Conservation (phyloP, 1,140 invertebrate species). For the Wasmannia auropunctata region DNA sequence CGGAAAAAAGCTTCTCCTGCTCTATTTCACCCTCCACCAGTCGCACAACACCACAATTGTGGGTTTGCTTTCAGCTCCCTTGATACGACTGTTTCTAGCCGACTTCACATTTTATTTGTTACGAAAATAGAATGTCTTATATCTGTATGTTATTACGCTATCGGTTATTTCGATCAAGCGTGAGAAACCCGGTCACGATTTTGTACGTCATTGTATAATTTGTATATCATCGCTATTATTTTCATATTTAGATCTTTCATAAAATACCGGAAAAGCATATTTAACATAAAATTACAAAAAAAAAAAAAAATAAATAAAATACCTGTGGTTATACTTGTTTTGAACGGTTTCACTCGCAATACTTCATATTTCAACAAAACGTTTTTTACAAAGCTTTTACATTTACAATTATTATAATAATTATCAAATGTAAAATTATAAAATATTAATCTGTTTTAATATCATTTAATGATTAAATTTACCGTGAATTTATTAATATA, state of each 20-base stretch:
- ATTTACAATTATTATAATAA: slow-evolving; percentile 3
- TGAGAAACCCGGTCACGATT: background rate
- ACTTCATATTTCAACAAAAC: background rate
- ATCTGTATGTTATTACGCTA: background rate
- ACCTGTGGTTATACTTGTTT: background rate
- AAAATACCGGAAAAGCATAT: slow-evolving; percentile 17
- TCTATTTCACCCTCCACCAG: slow-evolving; percentile 44
- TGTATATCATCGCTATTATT: background rate
- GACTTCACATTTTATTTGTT: slow-evolving; percentile 35
- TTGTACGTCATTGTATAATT: background rate
- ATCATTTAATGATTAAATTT: slow-evolving; percentile 10
- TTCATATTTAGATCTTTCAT: background rate
- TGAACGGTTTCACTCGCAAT: background rate
- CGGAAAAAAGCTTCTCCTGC: slow-evolving; percentile 51
- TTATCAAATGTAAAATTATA: slow-evolving; percentile 17
- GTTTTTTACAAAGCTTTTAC: slow-evolving; percentile 11
- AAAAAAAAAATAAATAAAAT: slow-evolving; percentile 2
- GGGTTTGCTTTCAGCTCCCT: slow-evolving; percentile 44
- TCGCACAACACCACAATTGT: slow-evolving; percentile 50
- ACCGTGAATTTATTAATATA: background rate
- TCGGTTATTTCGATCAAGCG: background rate
- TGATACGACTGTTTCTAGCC: slow-evolving; percentile 11
- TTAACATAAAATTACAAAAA: background rate
- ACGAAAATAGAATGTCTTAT: slow-evolving; percentile 21
- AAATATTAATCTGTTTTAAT: slow-evolving; percentile 17